phyloP scores from a whole-genome alignment of 2,888 invertebrate genomes.

The Mylabris sibirica region DNA sequence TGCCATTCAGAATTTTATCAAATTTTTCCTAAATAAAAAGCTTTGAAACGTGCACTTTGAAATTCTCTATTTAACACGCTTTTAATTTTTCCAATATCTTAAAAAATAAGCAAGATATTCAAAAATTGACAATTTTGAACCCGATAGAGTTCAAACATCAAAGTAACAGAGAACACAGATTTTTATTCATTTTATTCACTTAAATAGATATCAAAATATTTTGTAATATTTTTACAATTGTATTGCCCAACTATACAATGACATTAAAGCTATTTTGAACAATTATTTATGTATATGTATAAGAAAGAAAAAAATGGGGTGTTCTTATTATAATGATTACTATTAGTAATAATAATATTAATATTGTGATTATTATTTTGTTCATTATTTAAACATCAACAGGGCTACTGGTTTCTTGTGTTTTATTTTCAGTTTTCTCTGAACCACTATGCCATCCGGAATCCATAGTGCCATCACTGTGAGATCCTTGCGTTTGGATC shows the following conservation, averaged over 20 bases:
- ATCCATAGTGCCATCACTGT: conserved; percentile 67
- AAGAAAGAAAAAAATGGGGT: neutral
- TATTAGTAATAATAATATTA: neutral
- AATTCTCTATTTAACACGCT: no score
- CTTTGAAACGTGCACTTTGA: no score
- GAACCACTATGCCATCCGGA: conserved; percentile 76
- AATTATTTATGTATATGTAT: neutral
- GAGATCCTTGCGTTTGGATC: conserved; percentile 55
- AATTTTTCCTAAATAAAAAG: no score
- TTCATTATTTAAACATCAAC: conserved; percentile 51
- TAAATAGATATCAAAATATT: conserved; percentile 10
- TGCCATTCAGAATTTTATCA: no score
- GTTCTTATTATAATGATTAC: neutral
- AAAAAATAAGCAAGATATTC: no score
- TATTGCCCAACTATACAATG: conserved; percentile 12
- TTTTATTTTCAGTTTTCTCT: conserved; percentile 64
- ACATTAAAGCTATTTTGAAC: conserved; percentile 13
- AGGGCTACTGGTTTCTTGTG: conserved; percentile 49
- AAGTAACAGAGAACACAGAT: neutral
- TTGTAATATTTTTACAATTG: neutral
- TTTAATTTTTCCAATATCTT: no score
- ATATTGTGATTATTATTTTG: neutral
- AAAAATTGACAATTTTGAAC: no score
- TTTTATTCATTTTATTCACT: neutral
- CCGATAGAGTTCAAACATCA: no score